Conservation (phyloP, 2,113 vertebrate genomes). For the Cnemophilus loriae region DNA sequence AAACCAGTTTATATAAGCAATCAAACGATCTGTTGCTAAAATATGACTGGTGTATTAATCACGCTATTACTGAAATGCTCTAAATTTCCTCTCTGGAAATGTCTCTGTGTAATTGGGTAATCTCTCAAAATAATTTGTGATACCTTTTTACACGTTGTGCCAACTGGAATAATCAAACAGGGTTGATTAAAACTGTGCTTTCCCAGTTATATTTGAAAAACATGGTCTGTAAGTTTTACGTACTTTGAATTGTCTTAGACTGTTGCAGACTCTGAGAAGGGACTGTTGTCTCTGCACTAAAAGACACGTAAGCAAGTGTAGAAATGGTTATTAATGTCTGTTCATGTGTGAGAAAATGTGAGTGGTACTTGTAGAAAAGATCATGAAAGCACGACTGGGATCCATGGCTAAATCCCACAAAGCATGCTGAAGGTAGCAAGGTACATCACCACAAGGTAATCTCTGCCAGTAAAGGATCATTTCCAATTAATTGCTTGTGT, state of each 20-base stretch:
- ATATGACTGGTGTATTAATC: conserved; percentile 32
- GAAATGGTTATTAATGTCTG: not conserved
- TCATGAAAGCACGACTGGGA: not conserved
- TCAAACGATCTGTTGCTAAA: not conserved
- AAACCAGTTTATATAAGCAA: conserved; percentile 13
- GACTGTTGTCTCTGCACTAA: not conserved
- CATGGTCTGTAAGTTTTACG: not conserved
- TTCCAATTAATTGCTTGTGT: not conserved
- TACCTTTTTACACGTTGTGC: conserved; percentile 5
- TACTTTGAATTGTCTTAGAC: not conserved
- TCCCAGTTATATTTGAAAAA: not conserved
- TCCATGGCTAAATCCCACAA: not conserved
- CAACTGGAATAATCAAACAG: conserved; percentile 28
- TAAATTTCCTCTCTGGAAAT: conserved; percentile 45
- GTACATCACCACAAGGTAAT: not conserved
- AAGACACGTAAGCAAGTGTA: not conserved
- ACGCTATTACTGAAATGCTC: not conserved
- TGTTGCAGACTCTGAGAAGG: not conserved
- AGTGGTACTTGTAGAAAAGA: not conserved
- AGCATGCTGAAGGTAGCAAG: not conserved
- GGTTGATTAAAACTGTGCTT: not conserved
- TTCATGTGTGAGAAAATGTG: not conserved
- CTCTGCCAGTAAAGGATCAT: not conserved
- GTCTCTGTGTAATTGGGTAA: conserved; percentile 33
- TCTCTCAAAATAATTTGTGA: conserved; percentile 57